Conservation (phyloP, 1,140 invertebrate species). For the Eciton burchellii region DNA sequence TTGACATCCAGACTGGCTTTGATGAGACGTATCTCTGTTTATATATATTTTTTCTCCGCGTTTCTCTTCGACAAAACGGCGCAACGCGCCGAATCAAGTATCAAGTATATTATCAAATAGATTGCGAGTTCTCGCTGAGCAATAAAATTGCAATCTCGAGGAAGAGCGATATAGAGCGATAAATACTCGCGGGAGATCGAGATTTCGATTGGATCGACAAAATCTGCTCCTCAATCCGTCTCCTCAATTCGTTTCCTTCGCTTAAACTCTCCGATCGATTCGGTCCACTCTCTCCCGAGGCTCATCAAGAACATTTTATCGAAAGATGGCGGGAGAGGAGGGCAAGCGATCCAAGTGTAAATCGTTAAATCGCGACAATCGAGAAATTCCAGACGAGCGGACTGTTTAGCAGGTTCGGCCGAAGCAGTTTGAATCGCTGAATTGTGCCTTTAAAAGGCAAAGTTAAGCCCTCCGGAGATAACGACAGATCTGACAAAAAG, state of each 20-base stretch:
- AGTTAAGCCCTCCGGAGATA: not conserved
- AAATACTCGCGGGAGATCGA: constrained; percentile 6
- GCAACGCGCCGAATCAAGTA: no score
- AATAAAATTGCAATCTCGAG: not conserved
- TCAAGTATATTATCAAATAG: not conserved
- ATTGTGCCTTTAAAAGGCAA: not conserved
- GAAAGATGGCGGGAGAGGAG: constrained; percentile 11
- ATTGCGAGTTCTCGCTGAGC: not conserved
- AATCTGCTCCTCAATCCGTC: constrained; percentile 3
- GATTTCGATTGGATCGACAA: constrained; percentile 25
- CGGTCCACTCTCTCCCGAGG: not conserved
- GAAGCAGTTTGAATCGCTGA: not conserved
- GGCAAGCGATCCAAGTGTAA: constrained; percentile 34
- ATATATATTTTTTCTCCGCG: no score
- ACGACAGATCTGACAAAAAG: not conserved
- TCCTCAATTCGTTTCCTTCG: constrained; percentile 12
- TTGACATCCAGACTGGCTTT: no score
- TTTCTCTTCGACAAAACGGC: no score
- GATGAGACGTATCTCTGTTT: no score
- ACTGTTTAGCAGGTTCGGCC: constrained; percentile 27
- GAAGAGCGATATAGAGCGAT: not conserved
- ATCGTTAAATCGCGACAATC: constrained; percentile 25
- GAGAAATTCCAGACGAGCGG: constrained; percentile 19
- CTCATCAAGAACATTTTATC: constrained; percentile 14
- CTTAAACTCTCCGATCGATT: constrained; percentile 39